phyloP scores from a whole-genome alignment of 2,888 invertebrate species.

The Chymomyza procnemis region DNA sequence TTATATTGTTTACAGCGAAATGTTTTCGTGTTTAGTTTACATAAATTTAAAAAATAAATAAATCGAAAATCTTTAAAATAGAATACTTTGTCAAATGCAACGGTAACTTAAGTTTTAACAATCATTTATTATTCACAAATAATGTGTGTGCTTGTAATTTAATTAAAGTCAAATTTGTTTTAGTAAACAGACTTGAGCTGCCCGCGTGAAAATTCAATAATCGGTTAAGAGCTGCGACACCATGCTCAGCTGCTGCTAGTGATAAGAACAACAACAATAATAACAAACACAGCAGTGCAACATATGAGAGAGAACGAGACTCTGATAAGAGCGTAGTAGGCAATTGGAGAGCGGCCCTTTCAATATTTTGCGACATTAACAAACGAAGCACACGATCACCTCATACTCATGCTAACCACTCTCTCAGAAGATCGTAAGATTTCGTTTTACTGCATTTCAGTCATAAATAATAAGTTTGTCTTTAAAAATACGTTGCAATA shows the following conservation, averaged over 20 bases:
- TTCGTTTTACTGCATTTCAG: neutral
- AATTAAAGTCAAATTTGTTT: too few relatives aligned
- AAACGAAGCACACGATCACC: neutral
- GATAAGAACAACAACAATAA: neutral
- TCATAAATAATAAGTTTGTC: neutral
- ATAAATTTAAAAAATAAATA: neutral
- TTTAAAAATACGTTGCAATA: conserved; percentile 37
- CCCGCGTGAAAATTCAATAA: conserved; percentile 4
- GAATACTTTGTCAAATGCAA: neutral
- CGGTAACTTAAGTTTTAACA: too few relatives aligned
- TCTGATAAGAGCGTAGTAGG: neutral
- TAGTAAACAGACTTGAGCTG: neutral
- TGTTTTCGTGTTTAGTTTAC: neutral
- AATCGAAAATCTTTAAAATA: neutral
- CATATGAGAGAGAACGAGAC: neutral
- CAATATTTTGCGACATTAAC: neutral
- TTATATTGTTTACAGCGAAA: neutral
- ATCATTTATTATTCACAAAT: too few relatives aligned
- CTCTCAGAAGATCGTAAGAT: neutral
- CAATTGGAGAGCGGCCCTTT: neutral
- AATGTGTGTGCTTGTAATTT: too few relatives aligned
- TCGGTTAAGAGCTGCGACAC: neutral
- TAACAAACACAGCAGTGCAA: neutral
- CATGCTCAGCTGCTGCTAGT: neutral
- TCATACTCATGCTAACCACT: neutral